Evolutionary conservation across 2,888 invertebrate genomes (phyloP), one percentile per base, ranked within the genome.

Genomic region (Magallana nippona): DNA sequence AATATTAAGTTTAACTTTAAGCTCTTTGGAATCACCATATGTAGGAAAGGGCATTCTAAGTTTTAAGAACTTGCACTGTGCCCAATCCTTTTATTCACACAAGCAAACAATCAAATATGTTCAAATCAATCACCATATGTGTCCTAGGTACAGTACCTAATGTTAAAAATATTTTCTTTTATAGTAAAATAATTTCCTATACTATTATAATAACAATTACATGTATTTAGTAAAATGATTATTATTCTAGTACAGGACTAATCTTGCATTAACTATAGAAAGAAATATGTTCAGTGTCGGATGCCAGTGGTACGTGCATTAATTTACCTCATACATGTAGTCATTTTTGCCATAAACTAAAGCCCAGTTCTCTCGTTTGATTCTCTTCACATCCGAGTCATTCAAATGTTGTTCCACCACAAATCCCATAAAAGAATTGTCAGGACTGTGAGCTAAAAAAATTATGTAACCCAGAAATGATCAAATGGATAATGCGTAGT

Each of bases 341-440:
- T 93, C 92, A 85, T 94, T 94, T 88, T 95, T 95, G 60, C 95
- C 95, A 87, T 95, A 95, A 10, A 95, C 94, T 10, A 95, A 89
- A 2, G 94, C 94, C 82, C 91, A 90, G 79, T 94, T 88, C 71
- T 89, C 89, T 77, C 91, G 88, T 44, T 86, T 78, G 8, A 91
- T 88, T 5, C 87, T 80, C 71, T 91, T 88, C 2, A 85, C 86
- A n/a, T 86, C 83, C 0, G 88, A 81, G 81, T 90, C 89, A 84
- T 92, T 91, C n/a, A 91, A 87, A 83, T 92, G 90, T 57, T 91
- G 89, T 83, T 94, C 94, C 10, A 95, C 94, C 5, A 94, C 94
- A 89, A 95, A 95, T 10, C 95, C 95, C 91, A 95, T 93, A 87
- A 95, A 95, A 0, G 95, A 94, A 89, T 95, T 95, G 89, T 95